These are phyloP conservation scores for Lagocephalus sceleratus DNA, from an alignment of 2,797 vertebrate species.

Conservation along the genomic window DNA sequence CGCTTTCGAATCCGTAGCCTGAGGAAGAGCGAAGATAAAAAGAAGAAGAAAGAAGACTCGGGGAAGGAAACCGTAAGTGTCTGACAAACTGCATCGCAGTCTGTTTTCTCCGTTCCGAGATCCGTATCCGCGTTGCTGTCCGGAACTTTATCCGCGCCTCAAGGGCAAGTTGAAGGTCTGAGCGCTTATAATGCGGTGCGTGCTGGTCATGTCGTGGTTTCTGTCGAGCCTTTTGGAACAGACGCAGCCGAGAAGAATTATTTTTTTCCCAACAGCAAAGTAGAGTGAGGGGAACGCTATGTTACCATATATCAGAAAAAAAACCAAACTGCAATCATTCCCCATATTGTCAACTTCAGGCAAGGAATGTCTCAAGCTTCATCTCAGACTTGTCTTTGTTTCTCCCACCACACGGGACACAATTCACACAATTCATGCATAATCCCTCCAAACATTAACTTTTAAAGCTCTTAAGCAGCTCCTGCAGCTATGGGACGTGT, in stretches of 20 bases:
- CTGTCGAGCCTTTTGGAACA: background rate
- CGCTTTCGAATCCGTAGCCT: conserved; percentile 58
- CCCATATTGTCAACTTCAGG: background rate
- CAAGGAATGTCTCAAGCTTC: background rate
- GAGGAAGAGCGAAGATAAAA: conserved; percentile 50
- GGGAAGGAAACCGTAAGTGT: conserved; percentile 67
- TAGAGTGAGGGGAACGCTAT: background rate
- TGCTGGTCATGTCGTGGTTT: conserved; percentile 7
- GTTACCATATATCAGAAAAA: background rate
- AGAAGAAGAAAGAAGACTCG: conserved; percentile 39
- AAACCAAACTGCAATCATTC: background rate
- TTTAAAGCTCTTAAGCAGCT: too few species aligned
- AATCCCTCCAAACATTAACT: too few species aligned
- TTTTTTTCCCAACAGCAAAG: conserved; percentile 34
- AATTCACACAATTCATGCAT: too few species aligned
- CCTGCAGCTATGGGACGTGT: background rate
- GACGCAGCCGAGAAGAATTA: background rate
- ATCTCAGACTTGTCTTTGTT: background rate
- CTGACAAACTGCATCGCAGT: conserved; percentile 21
- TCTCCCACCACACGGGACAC: too few species aligned
- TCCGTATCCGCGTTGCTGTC: conserved; percentile 12
- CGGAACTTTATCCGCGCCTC: conserved; percentile 56
- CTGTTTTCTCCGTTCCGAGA: conserved; percentile 15
- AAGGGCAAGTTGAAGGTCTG: conserved; percentile 69
- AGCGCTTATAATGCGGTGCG: conserved; percentile 11